phyloP scores from a whole-genome alignment of 1,140 invertebrate genomes.

The Solenopsis fugax region DNA sequence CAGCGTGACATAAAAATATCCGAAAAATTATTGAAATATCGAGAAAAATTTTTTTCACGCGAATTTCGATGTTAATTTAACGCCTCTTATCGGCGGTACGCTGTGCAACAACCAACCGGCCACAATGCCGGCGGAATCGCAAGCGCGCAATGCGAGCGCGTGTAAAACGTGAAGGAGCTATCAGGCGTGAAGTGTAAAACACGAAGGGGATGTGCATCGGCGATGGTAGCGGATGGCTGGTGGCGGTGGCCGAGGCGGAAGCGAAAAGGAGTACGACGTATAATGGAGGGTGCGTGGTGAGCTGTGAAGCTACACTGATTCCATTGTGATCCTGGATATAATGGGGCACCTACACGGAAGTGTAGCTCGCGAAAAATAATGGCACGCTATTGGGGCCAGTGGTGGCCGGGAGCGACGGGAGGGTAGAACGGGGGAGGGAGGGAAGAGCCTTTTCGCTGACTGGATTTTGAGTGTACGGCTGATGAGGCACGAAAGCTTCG shows the following conservation, averaged over 20 bases:
- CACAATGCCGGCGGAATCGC: slow-evolving; percentile 29
- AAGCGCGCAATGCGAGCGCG: slow-evolving; percentile 14
- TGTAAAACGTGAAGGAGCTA: slow-evolving; percentile 55
- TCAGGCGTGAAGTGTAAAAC: slow-evolving; percentile 70
- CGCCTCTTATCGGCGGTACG: background rate
- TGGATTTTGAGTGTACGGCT: slow-evolving; percentile 58
- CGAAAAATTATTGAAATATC: background rate
- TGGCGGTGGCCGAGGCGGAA: slow-evolving; percentile 58
- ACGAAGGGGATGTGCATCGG: slow-evolving; percentile 67
- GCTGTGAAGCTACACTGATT: slow-evolving; percentile 56
- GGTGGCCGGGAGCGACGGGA: background rate
- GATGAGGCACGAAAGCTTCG: slow-evolving; percentile 58
- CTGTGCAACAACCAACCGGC: background rate
- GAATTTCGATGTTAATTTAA: slow-evolving; percentile 33
- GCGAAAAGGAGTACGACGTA: slow-evolving; percentile 63
- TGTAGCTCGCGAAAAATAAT: slow-evolving; percentile 72
- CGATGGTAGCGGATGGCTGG: slow-evolving; percentile 24
- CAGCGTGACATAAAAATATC: background rate
- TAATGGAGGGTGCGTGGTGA: slow-evolving; percentile 54
- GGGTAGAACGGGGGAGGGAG: background rate
- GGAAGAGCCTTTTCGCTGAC: slow-evolving; percentile 58
- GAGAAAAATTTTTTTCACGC: background rate
- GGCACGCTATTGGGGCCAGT: slow-evolving; percentile 40
- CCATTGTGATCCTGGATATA: slow-evolving; percentile 73
- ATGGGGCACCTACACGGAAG: slow-evolving; percentile 71